Evolutionary conservation across 2,113 vertebrate genomes (phyloP).

Genomic region (Macroglossus sobrinus): DNA sequence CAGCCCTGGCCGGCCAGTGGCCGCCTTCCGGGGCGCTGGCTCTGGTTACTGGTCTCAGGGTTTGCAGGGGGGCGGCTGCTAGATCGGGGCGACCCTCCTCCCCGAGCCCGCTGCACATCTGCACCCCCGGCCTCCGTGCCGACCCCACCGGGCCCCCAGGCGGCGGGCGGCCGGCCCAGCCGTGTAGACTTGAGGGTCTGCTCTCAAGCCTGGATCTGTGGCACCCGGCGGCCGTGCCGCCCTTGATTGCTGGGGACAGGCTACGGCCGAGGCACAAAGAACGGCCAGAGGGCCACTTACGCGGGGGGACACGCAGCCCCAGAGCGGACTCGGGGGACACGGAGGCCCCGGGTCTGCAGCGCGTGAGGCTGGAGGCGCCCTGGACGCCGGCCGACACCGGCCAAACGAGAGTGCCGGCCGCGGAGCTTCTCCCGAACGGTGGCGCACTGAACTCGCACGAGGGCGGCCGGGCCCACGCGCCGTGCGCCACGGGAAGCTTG

Average conservation of each 20-base stretch:
- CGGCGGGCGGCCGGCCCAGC: fast-evolving
- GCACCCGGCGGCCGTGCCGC: background rate
- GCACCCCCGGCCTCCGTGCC: fast-evolving
- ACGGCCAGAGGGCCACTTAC: background rate
- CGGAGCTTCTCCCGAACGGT: background rate
- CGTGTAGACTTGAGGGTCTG: too few species aligned
- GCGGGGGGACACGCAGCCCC: fast-evolving
- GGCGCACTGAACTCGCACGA: fast-evolving
- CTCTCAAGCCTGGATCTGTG: background rate
- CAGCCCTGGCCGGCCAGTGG: too few species aligned
- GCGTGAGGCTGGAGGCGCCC: too few species aligned
- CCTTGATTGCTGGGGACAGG: background rate
- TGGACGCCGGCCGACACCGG: too few species aligned
- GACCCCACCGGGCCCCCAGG: fast-evolving
- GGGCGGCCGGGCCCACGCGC: background rate
- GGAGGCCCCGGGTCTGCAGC: background rate
- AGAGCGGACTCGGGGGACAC: background rate
- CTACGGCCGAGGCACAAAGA: background rate
- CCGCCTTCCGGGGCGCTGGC: fast-evolving
- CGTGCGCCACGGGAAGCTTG: background rate
- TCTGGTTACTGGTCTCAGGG: fast-evolving
- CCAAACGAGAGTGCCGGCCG: fast-evolving
- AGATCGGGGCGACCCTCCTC: too few species aligned
- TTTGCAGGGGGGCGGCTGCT: background rate
- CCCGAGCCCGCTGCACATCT: background rate